Percentiles rank a stretch among this genome's conserved stretches.
phyloP scores from a whole-genome alignment of 2,113 vertebrate genomes.

The Oreochromis tanganicae region DNA sequence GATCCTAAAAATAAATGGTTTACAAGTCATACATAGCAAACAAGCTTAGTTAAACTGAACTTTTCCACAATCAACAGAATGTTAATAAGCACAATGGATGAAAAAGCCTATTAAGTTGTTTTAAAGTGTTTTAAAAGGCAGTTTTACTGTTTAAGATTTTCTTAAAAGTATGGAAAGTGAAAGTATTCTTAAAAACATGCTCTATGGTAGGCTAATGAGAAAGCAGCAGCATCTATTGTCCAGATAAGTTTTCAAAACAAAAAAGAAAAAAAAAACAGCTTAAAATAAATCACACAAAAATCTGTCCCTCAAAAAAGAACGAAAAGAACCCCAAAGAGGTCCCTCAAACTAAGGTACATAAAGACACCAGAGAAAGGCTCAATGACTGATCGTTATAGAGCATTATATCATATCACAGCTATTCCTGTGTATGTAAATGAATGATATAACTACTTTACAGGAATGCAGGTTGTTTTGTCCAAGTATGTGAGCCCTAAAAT shows the following conservation, averaged over 20 bases:
- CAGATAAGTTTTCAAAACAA: not conserved
- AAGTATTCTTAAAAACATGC: not conserved
- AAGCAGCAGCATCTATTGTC: not conserved
- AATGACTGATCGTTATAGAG: not conserved
- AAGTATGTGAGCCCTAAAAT: not conserved
- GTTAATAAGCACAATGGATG: not conserved
- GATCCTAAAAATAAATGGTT: not conserved
- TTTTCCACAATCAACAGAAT: not conserved
- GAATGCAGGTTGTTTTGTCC: not conserved
- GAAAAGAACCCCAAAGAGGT: not conserved
- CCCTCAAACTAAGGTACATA: not conserved
- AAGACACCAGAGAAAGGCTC: not conserved
- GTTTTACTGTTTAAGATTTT: not conserved
- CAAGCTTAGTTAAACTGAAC: not conserved
- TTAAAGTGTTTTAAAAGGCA: not conserved
- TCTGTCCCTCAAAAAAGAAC: not conserved
- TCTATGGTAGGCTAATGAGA: not conserved
- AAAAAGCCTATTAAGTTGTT: not conserved
- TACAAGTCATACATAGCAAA: not conserved
- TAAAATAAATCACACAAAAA: no score
- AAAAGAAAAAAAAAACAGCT: no score
- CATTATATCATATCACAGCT: not conserved
- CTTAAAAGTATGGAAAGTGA: not conserved
- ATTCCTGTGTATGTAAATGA: not conserved
- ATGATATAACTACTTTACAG: not conserved